A percentile compares a stretch with the other conserved stretches of the same genome.
These are phyloP conservation scores for Regulus satrapa DNA, from an alignment of 2,113 vertebrate genomes.

Conservation along the genomic window DNA sequence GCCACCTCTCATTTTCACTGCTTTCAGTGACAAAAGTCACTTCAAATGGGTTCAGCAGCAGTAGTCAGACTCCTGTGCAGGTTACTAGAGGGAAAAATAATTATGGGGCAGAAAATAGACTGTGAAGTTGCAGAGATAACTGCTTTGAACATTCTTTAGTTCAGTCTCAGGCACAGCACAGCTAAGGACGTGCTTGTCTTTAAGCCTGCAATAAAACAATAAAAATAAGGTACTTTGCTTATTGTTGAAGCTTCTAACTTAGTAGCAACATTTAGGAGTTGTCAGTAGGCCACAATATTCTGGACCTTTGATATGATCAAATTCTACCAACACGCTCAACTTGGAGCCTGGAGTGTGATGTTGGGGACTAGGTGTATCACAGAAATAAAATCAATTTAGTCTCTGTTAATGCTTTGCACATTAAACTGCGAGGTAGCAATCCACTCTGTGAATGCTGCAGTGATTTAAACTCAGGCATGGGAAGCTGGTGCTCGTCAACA, in stretches of 20 bases:
- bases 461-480: neutral
- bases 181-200: neutral
- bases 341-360: neutral
- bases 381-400: neutral
- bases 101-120: neutral
- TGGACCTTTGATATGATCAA: neutral
- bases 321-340: neutral
- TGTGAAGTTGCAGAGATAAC: neutral
- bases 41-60: neutral
- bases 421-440: neutral
- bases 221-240: neutral
- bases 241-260: neutral
- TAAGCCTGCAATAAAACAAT: neutral
- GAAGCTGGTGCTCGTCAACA: neutral
- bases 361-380: neutral
- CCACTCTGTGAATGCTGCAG: neutral
- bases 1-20: neutral
- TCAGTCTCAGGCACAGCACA: neutral
- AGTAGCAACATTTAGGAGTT: neutral
- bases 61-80: neutral
- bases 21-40: neutral
- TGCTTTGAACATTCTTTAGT: neutral
- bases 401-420: neutral
- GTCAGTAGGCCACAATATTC: neutral
- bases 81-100: neutral